Percentiles rank a stretch among this genome's conserved stretches.
phyloP scores from a whole-genome alignment of 2,888 invertebrate genomes.

The Nomada fucata region DNA sequence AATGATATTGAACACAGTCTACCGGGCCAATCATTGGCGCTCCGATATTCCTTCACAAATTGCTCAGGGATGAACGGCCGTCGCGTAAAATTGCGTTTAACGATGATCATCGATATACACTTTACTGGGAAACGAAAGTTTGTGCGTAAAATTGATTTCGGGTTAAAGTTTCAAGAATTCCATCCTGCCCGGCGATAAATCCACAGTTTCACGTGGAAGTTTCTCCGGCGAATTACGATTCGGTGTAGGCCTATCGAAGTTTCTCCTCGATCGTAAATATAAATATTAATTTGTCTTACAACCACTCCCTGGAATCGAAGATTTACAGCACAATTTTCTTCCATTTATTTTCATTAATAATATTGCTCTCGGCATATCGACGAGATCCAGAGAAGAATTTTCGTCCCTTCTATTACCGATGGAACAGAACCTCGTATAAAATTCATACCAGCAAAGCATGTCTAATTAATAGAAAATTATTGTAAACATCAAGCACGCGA shows the following conservation, averaged over 20 bases:
- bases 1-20: constrained; percentile 18
- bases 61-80: background rate
- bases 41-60: constrained; percentile 2
- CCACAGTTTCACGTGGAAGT: constrained; percentile 17
- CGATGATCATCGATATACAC: no score
- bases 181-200: constrained; percentile 23
- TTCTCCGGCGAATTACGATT: constrained; percentile 31
- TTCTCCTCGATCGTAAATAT: constrained; percentile 24
- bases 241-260: constrained; percentile 25
- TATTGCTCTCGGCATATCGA: background rate
- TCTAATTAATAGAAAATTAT: no score
- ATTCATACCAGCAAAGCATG: no score
- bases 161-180: constrained; percentile 28
- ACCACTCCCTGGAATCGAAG: background rate
- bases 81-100: background rate
- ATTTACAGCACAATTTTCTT: background rate
- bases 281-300: constrained; percentile 39
- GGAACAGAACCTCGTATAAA: no score
- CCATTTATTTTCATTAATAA: constrained; percentile 11
- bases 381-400: no score
- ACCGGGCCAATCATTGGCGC: background rate
- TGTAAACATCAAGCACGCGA: no score
- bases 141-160: constrained; percentile 6
- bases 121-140: background rate
- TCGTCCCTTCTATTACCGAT: no score